Evolutionary conservation across 2,797 vertebrate genomes (phyloP).

Genomic region (Ataeniobius toweri): DNA sequence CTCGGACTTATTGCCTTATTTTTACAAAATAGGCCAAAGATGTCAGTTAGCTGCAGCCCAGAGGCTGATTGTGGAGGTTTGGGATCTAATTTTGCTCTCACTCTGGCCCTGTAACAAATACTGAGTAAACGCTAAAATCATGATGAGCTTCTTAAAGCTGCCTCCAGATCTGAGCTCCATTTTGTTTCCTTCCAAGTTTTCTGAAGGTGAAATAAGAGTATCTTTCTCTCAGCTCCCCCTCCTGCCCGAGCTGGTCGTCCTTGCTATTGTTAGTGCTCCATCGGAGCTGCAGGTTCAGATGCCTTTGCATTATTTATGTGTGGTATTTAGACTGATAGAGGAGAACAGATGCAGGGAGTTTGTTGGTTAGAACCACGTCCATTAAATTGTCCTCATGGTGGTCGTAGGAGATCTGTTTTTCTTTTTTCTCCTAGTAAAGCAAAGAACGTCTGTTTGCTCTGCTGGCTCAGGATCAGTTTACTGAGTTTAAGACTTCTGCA

Average conservation of each 20-base stretch:
- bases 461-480: conserved; percentile 35
- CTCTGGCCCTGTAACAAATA: neutral
- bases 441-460: conserved; percentile 15
- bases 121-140: conserved; percentile 3
- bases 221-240: neutral
- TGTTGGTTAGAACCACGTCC: conserved; percentile 36
- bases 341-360: conserved; percentile 22
- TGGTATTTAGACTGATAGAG: conserved; percentile 64
- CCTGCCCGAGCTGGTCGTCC: conserved; percentile 8
- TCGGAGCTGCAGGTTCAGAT: conserved; percentile 50
- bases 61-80: conserved; percentile 23
- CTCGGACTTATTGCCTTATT: neutral
- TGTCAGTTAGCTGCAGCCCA: conserved; percentile 12
- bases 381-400: conserved; percentile 34
- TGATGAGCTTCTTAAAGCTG: conserved; percentile 1
- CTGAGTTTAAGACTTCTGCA: conserved; percentile 41
- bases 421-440: conserved; percentile 3
- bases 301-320: conserved; percentile 69
- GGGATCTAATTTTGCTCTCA: conserved; percentile 29
- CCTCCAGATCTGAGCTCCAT: conserved; percentile 35
- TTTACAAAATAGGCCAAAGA: neutral
- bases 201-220: conserved; percentile 45
- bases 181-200: conserved; percentile 6
- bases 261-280: conserved; percentile 24
- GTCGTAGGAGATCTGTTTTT: conserved; percentile 17